Evolutionary conservation across 1,140 invertebrate genomes (phyloP), one percentile per base, ranked within the genome.

Genomic region (Leptinotarsa texana): DNA sequence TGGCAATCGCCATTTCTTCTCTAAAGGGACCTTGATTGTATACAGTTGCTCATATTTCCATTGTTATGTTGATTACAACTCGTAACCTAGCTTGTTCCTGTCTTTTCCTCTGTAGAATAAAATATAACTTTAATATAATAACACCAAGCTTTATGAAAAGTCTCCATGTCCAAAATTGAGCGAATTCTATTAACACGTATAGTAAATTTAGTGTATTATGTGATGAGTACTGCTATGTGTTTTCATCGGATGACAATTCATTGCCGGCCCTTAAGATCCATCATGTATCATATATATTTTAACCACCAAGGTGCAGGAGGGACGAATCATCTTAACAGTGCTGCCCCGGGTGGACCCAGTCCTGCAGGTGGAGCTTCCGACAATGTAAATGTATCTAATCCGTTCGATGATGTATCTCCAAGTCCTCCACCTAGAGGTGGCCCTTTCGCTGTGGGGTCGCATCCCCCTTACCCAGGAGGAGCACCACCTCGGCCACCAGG

Each of bases 301-400:
- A 33, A 33, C 33, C 51, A 57, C 51, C 51, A 57, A 57, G 51
- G 51, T 57, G 13, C 51, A 57, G 51, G 51, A 57, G 80, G 79
- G 73, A 78, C 82, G 49, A 85, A 85, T 79, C 84, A 85, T 77
- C 77, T 83, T 82, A 84, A 84, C 78, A 87, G 84, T 82, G 84
- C 85, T 78, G 82, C 85, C 82, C 77, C 83, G 75, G 79, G 81
- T 24, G 81, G 82, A 74, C 81, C 82, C n/a, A 83, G 81, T 74
- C 82, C 84, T 78, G 83, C 83, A 74, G 83, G 84, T 78, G 86
- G 84, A 81, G 83, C 87, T 85, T 88, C 88, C 86, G 90, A 93
- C 88, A 92, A 81, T 71, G 90, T 93, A 82, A 93, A 89, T 88
- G 91, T 93, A 83, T 93, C 91, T 83, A 94, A 93, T 89, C 93